These are phyloP conservation scores for Dendrolimus punctatus DNA, from an alignment of 1,140 invertebrate species.

Conservation along the genomic window DNA sequence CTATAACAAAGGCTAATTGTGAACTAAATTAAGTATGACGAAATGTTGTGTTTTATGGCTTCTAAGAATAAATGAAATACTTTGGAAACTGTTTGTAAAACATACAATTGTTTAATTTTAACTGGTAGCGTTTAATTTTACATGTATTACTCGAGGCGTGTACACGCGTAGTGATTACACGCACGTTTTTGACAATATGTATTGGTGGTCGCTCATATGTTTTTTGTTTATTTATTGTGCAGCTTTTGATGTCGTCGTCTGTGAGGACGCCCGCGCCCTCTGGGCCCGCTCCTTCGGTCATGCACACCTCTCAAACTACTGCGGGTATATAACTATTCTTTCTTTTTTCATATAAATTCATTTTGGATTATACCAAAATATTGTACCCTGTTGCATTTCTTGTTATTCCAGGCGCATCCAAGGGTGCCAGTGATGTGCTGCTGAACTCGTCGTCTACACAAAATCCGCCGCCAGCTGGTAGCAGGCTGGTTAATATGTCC, in stretches of 20 bases:
- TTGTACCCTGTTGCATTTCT: constrained; percentile 1
- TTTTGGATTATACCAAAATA: neutral
- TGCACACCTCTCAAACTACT: constrained; percentile 56
- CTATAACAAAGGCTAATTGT: neutral
- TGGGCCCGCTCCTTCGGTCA: constrained; percentile 33
- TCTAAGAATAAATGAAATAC: neutral
- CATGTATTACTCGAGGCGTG: too few species aligned
- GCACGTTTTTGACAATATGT: too few species aligned
- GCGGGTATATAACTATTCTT: constrained; percentile 28
- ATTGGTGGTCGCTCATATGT: too few species aligned
- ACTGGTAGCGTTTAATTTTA: too few species aligned
- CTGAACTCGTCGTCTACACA: constrained; percentile 40
- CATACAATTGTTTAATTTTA: too few species aligned
- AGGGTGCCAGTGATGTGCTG: constrained; percentile 54
- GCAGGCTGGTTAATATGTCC: constrained; percentile 53
- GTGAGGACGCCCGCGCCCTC: constrained; percentile 48
- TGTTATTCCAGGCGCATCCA: constrained; percentile 29
- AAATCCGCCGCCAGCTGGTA: constrained; percentile 46
- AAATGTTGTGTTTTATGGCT: constrained; percentile 4
- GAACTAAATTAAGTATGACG: neutral
- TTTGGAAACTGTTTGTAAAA: too few species aligned
- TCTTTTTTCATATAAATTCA: neutral
- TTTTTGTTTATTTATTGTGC: constrained; percentile 5
- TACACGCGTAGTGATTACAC: too few species aligned
- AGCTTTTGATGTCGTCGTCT: constrained; percentile 58